Conservation (phyloP, 2,797 vertebrate species). For the Pseudopleuronectes americanus region DNA sequence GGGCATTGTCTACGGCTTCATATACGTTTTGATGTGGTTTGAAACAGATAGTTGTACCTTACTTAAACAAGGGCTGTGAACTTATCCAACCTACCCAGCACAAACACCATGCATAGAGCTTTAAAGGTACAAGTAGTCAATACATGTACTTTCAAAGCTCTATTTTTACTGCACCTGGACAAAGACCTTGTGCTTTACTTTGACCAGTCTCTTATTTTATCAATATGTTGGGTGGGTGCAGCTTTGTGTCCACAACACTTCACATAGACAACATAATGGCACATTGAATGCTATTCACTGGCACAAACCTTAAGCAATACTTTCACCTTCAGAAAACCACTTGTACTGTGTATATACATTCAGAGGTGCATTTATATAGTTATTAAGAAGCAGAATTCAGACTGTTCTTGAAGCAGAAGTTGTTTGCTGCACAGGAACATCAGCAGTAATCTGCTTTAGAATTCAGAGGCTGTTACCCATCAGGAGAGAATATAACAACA, state of each 20-base stretch:
- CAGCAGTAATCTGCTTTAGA: background rate
- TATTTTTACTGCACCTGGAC: background rate
- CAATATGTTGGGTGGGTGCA: constrained; percentile 16
- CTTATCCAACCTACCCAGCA: background rate
- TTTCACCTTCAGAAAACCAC: constrained; percentile 13
- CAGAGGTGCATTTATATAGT: background rate
- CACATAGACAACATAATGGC: background rate
- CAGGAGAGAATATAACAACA: background rate
- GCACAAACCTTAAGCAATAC: constrained; percentile 10
- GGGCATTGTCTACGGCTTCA: no score
- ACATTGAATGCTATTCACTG: constrained; percentile 8
- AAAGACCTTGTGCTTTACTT: background rate
- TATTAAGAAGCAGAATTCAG: constrained; percentile 1
- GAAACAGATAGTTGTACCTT: no score
- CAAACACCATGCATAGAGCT: background rate
- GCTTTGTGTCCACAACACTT: constrained; percentile 3
- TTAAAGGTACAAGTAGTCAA: no score
- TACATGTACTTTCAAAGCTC: background rate
- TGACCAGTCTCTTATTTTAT: no score
- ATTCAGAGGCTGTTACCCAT: background rate
- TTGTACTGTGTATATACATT: background rate
- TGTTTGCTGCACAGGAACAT: background rate
- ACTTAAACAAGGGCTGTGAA: no score
- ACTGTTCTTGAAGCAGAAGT: no score
- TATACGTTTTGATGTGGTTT: no score